phyloP scores from a whole-genome alignment of 2,113 vertebrate genomes.

The Phalacrocorax brasilianus region DNA sequence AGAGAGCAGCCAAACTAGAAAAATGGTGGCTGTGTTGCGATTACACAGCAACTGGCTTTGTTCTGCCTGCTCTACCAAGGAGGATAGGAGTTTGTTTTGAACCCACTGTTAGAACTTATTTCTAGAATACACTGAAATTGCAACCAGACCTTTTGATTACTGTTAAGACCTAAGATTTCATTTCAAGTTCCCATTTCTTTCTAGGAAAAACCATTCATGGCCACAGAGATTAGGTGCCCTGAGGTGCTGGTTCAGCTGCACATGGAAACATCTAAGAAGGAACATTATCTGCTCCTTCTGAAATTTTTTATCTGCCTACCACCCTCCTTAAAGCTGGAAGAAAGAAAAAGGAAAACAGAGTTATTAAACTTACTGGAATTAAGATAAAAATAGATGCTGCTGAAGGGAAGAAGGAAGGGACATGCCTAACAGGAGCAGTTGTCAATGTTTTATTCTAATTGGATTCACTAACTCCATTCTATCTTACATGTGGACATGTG shows the following conservation, averaged over 20 bases:
- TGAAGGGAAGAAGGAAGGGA: background rate
- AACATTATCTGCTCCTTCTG: background rate
- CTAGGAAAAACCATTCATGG: background rate
- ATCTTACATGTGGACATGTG: background rate
- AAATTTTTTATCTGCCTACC: background rate
- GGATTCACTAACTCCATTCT: background rate
- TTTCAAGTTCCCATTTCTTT: background rate
- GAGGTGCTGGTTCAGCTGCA: accelerated
- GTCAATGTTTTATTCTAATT: background rate
- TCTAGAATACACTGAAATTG: background rate
- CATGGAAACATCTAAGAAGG: background rate
- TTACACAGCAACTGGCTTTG: background rate
- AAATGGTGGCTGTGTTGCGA: background rate
- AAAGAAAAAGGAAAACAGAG: background rate
- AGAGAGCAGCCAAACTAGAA: background rate
- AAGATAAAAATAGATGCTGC: background rate
- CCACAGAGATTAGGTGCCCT: background rate
- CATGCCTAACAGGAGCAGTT: background rate
- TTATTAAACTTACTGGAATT: background rate
- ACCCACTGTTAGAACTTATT: background rate
- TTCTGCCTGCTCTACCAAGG: background rate
- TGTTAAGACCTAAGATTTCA: background rate
- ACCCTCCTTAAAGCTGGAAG: background rate
- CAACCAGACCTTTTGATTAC: background rate
- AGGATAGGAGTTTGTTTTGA: background rate